These are phyloP conservation scores for Ptilorrhoa leucosticta DNA, from an alignment of 2,113 vertebrate species.

Conservation along the genomic window DNA sequence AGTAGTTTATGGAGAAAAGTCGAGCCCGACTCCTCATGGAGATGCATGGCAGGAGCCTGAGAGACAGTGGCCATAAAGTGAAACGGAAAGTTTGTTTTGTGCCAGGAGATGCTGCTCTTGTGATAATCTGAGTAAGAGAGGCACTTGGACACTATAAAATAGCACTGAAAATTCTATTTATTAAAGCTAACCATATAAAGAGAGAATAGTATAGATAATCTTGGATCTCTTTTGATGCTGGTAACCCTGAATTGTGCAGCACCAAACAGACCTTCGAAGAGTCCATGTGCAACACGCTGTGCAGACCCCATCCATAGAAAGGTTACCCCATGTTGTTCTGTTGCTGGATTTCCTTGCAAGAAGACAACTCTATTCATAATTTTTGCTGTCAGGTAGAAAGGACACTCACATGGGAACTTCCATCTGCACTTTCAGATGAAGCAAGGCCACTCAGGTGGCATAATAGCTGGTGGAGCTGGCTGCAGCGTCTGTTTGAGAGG, in stretches of 20 bases:
- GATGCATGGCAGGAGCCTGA: neutral
- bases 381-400: neutral
- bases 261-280: neutral
- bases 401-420: neutral
- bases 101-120: neutral
- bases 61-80: neutral
- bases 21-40: accelerated
- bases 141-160: neutral
- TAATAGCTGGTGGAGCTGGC: neutral
- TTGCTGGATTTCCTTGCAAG: neutral
- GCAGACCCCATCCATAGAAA: neutral
- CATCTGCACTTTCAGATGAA: neutral
- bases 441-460: neutral
- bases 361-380: neutral
- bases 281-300: neutral
- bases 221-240: neutral
- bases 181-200: neutral
- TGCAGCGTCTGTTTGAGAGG: neutral
- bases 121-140: neutral
- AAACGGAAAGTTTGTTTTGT: neutral
- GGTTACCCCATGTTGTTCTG: neutral
- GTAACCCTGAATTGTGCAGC: neutral
- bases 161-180: neutral
- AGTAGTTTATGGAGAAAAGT: neutral
- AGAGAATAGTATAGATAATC: neutral